Base-by-base conservation (phyloP, 2,113 vertebrate species). In the Gallinago media region DNA sequence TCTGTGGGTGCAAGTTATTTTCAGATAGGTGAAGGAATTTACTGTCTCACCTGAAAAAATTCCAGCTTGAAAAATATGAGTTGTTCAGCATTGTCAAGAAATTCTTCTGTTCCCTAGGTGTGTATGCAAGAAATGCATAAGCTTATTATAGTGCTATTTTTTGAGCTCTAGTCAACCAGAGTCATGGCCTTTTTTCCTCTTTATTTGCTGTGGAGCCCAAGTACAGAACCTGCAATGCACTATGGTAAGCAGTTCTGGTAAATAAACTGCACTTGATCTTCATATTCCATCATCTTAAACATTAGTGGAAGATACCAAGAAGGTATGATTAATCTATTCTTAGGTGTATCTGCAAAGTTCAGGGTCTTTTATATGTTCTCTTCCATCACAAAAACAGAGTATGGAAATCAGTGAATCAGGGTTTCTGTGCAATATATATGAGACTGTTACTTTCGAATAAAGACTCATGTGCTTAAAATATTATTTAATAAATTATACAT, bases 141-240 rank as follows among this genome's bases (percentile, higher is more conserved):
- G 19, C 36, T 86, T 77, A 92, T 61, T 34, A 50, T n/a, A 4
- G 47, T 88, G 34, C 26, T 88, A 6, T 19, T 94, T 88, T 58
- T 88, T 84, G 2, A 11, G 68, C 91, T 92, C 34, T 50, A 47
- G 40, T 83, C 31, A 66, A 90, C 73, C 75, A 21, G 47, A 21
- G 44, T 72, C 95, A 87, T 70, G 96, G 92, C 40, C 97, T 98
- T 81, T 98, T 99, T 72, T 99, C 83, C 96, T 99, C 47, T 97
- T 97, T 99, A 46, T 97, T 98, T 83, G 98, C 98, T 70, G 97
- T 98, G 58, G 97, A 99, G 65, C 98, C 14, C 98, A 22, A 97
- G 98, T 92, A 97, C 86, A 32, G 98, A 99, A 86, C 94, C 97
- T 23, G 95, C 98, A 87, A 93, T 98, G 15, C 96, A 98, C 58